phyloP scores from a whole-genome alignment of 2,113 vertebrate species.

The Camelus bactrianus region DNA sequence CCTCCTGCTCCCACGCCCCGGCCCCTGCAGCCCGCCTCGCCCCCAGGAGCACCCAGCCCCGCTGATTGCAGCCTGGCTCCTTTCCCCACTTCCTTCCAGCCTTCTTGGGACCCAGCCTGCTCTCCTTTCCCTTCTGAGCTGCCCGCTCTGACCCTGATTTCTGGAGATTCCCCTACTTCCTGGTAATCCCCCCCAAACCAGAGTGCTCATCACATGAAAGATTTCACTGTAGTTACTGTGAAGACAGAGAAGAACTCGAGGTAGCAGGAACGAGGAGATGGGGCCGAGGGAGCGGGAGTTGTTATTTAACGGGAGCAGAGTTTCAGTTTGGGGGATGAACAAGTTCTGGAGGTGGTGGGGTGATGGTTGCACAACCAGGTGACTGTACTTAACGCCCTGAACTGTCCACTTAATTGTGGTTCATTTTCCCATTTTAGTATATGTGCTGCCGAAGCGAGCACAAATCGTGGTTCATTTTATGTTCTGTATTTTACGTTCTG shows the following conservation, averaged over 20 bases:
- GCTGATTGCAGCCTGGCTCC: too few relatives aligned
- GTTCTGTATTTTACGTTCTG: background rate
- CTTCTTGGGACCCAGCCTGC: background rate
- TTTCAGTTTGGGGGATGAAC: background rate
- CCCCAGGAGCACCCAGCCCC: background rate
- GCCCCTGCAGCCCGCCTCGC: background rate
- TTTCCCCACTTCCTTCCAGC: background rate
- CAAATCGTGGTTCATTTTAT: background rate
- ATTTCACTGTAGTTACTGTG: background rate
- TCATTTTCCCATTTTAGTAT: background rate
- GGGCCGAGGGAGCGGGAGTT: too few relatives aligned
- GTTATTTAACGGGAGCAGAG: background rate
- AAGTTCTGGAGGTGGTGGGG: background rate
- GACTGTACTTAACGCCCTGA: background rate
- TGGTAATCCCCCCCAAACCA: background rate
- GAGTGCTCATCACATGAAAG: background rate
- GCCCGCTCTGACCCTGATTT: background rate
- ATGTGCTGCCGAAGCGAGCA: too few relatives aligned
- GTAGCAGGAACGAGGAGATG: background rate
- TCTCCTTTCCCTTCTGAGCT: background rate
- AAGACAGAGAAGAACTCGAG: background rate
- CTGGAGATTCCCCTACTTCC: background rate
- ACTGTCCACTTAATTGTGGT: too few relatives aligned
- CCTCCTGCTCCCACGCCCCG: background rate
- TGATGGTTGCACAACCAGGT: background rate